Evolutionary conservation across 92 coral and sea anemone species (phyloP).

Genomic region (Epizoanthus scotinus): DNA sequence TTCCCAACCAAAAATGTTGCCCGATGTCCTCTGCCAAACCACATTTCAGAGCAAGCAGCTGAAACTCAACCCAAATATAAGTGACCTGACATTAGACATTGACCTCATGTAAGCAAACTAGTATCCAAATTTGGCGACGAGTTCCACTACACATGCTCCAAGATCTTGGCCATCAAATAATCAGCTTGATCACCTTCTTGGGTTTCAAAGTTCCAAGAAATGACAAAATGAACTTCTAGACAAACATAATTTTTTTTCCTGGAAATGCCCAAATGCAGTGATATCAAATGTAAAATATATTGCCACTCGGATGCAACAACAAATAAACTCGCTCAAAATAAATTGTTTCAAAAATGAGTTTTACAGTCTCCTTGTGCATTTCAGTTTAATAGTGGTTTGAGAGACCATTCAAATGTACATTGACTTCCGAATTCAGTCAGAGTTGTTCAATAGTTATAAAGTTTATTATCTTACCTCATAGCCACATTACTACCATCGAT

Average conservation of each 20-base stretch:
- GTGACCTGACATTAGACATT: neutral
- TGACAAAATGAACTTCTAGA: neutral
- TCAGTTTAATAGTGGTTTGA: neutral
- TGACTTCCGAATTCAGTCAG: too few species aligned
- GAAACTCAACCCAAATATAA: neutral
- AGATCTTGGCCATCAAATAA: neutral
- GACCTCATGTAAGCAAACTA: slow-evolving; percentile 4
- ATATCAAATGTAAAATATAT: neutral
- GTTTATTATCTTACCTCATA: slow-evolving; percentile 74
- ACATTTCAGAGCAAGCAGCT: neutral
- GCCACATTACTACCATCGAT: slow-evolving; percentile 99
- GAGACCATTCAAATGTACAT: neutral
- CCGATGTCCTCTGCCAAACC: neutral
- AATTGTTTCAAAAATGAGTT: too few species aligned
- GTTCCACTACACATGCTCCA: neutral
- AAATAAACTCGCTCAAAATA: too few species aligned
- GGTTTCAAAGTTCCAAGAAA: slow-evolving; percentile 11
- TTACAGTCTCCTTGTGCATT: too few species aligned
- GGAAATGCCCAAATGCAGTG: neutral
- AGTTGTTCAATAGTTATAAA: too few species aligned
- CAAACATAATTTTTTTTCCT: neutral
- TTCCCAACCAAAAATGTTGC: neutral
- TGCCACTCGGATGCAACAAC: too few species aligned
- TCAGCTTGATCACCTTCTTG: neutral
- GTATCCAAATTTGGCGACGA: slow-evolving; percentile 12